A percentile compares a stretch with the other conserved stretches of the same genome.
phyloP scores from a whole-genome alignment of 2,888 invertebrate genomes.

The Oxystoma pomonae region DNA sequence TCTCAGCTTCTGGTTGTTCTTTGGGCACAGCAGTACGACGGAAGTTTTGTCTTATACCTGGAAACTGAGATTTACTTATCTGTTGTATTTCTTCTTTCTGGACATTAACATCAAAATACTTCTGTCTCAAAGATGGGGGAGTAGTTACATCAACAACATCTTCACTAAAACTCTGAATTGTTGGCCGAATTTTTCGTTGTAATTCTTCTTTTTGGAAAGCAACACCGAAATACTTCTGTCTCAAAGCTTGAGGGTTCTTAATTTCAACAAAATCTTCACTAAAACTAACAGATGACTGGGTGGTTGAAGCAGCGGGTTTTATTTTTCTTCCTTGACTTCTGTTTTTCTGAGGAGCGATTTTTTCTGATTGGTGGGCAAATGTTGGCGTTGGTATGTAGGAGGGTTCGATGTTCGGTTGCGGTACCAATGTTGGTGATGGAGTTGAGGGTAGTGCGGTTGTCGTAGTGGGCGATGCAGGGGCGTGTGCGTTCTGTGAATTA shows the following conservation, averaged over 20 bases:
- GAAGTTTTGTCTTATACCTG: background rate
- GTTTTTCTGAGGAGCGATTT: background rate
- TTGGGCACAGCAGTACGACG: background rate
- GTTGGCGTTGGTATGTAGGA: background rate
- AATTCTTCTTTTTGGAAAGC: background rate
- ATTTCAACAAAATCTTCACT: background rate
- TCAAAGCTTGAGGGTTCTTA: too few species aligned
- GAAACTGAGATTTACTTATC: too few species aligned
- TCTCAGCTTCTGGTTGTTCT: background rate
- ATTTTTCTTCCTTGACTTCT: too few species aligned
- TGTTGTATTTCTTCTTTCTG: background rate
- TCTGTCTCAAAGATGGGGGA: constrained; percentile 3
- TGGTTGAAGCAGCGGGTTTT: background rate
- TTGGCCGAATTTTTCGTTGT: background rate
- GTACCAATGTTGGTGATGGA: too few species aligned
- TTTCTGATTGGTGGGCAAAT: background rate
- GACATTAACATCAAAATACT: constrained; percentile 4
- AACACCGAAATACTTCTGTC: background rate
- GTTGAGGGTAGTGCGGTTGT: too few species aligned
- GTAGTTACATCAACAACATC: background rate
- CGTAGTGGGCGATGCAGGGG: too few species aligned
- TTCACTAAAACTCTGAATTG: too few species aligned
- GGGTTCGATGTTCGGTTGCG: too few species aligned
- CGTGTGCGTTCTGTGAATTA: too few species aligned
- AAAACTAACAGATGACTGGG: background rate